Evolutionary conservation across 2,888 invertebrate species (phyloP).

Genomic region (Rosalia funebris): DNA sequence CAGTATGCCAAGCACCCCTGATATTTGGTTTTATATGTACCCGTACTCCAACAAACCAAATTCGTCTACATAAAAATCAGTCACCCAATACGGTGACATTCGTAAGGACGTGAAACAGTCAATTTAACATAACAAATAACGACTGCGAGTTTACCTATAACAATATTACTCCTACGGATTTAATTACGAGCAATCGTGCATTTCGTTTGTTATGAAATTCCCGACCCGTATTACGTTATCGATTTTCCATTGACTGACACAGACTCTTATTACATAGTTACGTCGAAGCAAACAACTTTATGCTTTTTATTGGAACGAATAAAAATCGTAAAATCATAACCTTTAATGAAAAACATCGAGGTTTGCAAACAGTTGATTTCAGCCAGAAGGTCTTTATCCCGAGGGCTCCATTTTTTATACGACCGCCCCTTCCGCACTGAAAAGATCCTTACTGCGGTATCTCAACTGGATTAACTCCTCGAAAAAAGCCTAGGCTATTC

Average conservation of each 20-base stretch:
- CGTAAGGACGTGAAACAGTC: too few relatives aligned
- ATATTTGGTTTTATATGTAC: too few relatives aligned
- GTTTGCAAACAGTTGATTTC: conserved; percentile 1
- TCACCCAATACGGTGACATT: too few relatives aligned
- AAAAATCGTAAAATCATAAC: conserved; percentile 9
- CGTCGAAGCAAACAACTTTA: neutral
- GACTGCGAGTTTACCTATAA: too few relatives aligned
- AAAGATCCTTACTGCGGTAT: neutral
- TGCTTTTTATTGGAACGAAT: conserved; percentile 3
- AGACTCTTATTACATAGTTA: conserved; percentile 3
- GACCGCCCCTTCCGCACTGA: neutral
- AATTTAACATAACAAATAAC: too few relatives aligned
- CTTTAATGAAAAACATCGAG: conserved; percentile 10
- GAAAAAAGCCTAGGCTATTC: neutral
- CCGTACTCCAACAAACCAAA: too few relatives aligned
- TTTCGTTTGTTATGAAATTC: neutral
- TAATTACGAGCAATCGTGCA: too few relatives aligned
- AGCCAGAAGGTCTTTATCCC: neutral
- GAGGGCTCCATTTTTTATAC: conserved; percentile 1
- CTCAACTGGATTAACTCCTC: conserved; percentile 1
- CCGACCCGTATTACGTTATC: neutral
- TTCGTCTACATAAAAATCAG: too few relatives aligned
- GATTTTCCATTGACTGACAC: neutral
- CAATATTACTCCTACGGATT: too few relatives aligned
- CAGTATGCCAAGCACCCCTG: too few relatives aligned